Base-by-base conservation (phyloP, 2,888 invertebrate genomes). In the Drosophila mulleri region DNA sequence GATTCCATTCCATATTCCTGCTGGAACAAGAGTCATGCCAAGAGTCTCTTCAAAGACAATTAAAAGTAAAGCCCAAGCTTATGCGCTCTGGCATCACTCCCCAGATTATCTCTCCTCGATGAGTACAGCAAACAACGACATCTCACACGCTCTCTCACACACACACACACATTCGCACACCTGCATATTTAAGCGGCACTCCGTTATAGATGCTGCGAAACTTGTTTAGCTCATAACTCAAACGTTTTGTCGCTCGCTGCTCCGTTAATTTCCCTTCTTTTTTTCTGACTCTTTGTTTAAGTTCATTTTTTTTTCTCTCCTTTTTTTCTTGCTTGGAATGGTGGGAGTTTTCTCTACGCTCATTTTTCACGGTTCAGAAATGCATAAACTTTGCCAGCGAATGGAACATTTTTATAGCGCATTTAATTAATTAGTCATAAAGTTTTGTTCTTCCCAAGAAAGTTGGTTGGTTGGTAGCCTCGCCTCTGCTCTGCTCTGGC, bases 391-490 rank as follows among this genome's bases (percentile, higher is more conserved):
- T 85, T 76, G 32, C 45, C 68, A 61, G 37, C 9, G 39, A 23
- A 37, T 69, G 79, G 75, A 83, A 76, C 53, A 82, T 85, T 87
- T 86, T 87, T 84, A 87, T 78, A 84, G 88, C 83, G 84, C 82
- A 86, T 87, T 88, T 87, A 87, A 87, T 87, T 87, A 87, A 87
- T 87, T 87, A 87, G 88, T 88, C 87, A 86, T 83, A 88, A 87
- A 87, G 84, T 88, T 88, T 85, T 72, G 70, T 80, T 80, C 78
- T 71, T 82, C 50, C 63, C 54, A 29, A 57, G 68, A 73, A 80
- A 83, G 78, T 79, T 82, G 64, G 78, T 77, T 82, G 64, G 68
- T 26, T 26, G 26, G 26, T 26, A 26, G 26, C 26, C 69, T 59
- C 39, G 64, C 44, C 62, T 44, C 62, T 44, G 29, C 63, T n/a